A percentile compares a stretch with the other conserved stretches of the same genome.
Evolutionary conservation across 2,113 vertebrate species (phyloP).

Genomic region (Calyptommatus sinebrachiatus): DNA sequence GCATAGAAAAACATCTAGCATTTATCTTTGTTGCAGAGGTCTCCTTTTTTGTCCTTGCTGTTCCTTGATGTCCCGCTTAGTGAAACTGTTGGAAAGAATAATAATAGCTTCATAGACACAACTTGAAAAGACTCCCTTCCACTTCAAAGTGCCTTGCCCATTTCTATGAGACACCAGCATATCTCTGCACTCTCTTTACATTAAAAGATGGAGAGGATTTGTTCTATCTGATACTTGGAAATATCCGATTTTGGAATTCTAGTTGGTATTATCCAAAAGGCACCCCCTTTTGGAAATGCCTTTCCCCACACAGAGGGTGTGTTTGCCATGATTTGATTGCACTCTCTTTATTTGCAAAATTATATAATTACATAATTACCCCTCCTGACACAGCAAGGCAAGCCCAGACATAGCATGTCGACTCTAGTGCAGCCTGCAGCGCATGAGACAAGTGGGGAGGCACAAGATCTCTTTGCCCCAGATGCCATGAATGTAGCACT

Average conservation of each 20-base stretch:
- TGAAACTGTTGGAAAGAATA: constrained; percentile 10
- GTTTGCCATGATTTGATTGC: too few relatives aligned
- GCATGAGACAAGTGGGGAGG: too few relatives aligned
- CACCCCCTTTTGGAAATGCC: too few relatives aligned
- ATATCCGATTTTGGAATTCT: not conserved
- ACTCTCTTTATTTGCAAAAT: too few relatives aligned
- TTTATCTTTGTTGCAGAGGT: constrained; percentile 14
- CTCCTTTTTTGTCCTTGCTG: constrained; percentile 36
- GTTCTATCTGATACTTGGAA: not conserved
- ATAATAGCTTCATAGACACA: constrained; percentile 8
- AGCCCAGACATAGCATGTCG: too few relatives aligned
- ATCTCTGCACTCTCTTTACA: not conserved
- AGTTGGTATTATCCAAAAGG: too few relatives aligned
- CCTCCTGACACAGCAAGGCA: too few relatives aligned
- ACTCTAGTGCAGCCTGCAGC: too few relatives aligned
- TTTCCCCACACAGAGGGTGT: too few relatives aligned
- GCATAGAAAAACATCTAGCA: constrained; percentile 3
- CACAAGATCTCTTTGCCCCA: too few relatives aligned
- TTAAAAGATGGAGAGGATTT: not conserved
- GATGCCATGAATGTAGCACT: too few relatives aligned
- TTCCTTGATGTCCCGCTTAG: constrained; percentile 26
- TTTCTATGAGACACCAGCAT: not conserved
- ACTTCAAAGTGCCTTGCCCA: not conserved
- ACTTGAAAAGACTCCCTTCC: constrained; percentile 6
- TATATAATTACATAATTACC: too few relatives aligned